These are phyloP conservation scores for Caerostris extrusa DNA, from an alignment of 1,140 invertebrate species.

Conservation along the genomic window DNA sequence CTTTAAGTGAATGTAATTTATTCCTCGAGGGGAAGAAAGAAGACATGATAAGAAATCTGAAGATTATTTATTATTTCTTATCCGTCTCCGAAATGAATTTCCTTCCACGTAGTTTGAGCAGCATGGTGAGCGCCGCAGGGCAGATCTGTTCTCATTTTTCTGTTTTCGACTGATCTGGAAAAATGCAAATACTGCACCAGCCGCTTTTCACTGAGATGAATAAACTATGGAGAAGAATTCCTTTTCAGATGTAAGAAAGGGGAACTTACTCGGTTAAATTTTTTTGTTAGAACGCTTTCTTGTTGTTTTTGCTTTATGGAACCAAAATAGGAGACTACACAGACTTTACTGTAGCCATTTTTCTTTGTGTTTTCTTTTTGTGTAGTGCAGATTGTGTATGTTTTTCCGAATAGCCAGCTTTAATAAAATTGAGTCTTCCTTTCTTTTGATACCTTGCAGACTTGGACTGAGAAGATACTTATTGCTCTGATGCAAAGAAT, in stretches of 20 bases:
- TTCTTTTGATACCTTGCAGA: not conserved
- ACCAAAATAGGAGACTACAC: not conserved
- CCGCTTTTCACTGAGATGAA: slow-evolving; percentile 5
- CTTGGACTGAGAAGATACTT: not conserved
- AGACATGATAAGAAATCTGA: not conserved
- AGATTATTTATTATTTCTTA: slow-evolving; percentile 48
- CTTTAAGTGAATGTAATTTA: slow-evolving; percentile 53
- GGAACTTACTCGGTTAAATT: slow-evolving; percentile 13
- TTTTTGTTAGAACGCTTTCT: not conserved
- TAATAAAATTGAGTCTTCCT: not conserved
- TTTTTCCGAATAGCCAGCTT: not conserved
- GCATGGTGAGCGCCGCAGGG: not conserved
- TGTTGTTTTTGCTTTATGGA: slow-evolving; percentile 11
- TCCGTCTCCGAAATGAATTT: slow-evolving; percentile 38
- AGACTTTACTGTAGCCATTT: not conserved
- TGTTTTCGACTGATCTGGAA: not conserved
- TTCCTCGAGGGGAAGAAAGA: not conserved
- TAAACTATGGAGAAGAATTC: not conserved
- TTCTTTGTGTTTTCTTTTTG: not conserved
- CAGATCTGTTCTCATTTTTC: slow-evolving; percentile 6
- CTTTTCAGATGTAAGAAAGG: not conserved
- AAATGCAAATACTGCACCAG: slow-evolving; percentile 32
- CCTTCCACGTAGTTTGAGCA: not conserved
- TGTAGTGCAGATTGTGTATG: not conserved
- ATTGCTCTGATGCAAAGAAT: not conserved